Percentiles rank a stretch among this genome's conserved stretches.
phyloP scores from a whole-genome alignment of 2,113 vertebrate species.

The Anolis sagrei region DNA sequence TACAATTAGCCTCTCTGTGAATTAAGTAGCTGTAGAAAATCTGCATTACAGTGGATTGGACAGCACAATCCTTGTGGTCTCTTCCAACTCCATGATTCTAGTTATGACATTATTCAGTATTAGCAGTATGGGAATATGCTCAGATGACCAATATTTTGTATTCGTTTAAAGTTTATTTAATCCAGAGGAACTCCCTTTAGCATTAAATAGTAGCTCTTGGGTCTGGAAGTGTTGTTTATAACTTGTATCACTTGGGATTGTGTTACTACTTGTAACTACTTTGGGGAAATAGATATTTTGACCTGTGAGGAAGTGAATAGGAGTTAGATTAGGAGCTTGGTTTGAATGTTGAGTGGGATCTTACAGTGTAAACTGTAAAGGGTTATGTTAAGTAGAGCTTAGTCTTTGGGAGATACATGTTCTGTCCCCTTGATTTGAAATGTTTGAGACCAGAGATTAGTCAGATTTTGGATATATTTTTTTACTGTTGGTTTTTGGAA shows the following conservation, averaged over 20 bases:
- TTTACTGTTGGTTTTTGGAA: no score
- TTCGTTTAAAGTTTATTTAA: background rate
- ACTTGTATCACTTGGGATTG: background rate
- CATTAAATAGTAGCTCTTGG: background rate
- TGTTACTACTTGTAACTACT: background rate
- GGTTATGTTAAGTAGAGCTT: background rate
- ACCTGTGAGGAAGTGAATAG: background rate
- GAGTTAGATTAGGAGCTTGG: background rate
- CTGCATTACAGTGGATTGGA: background rate
- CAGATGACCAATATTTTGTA: background rate
- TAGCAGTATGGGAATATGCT: background rate
- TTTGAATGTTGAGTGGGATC: background rate
- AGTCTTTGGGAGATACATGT: no score
- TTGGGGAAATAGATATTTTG: no score
- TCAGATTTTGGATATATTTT: no score
- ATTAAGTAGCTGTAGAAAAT: background rate
- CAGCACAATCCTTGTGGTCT: no score
- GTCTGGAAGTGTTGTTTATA: background rate
- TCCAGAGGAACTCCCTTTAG: background rate
- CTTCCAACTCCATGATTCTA: no score
- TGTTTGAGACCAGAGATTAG: no score
- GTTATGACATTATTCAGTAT: background rate
- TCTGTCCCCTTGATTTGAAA: no score
- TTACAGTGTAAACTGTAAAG: background rate
- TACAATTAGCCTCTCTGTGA: background rate